phyloP scores from a whole-genome alignment of 37 sponge, comb jelly and placozoan genomes.

The Dysidea cf. avara region DNA sequence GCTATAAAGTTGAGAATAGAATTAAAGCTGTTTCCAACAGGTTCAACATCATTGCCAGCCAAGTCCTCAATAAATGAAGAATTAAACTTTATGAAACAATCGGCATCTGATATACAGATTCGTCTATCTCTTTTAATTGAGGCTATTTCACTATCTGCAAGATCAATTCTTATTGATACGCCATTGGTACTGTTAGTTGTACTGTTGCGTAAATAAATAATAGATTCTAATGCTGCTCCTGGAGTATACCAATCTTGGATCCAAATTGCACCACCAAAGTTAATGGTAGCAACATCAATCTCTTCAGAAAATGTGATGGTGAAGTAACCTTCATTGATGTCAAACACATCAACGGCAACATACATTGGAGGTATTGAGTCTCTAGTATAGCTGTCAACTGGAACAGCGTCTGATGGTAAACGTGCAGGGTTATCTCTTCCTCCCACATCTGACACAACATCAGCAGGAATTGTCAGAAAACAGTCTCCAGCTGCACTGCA shows the following conservation, averaged over 20 bases:
- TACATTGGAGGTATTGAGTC: constrained; percentile 54
- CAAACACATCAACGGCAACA: constrained; percentile 26
- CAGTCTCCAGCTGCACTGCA: constrained; percentile 43
- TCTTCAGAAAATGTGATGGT: constrained; percentile 74
- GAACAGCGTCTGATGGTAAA: constrained; percentile 33
- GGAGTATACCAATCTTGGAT: not conserved
- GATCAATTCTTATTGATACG: constrained; percentile 24
- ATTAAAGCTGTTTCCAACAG: constrained; percentile 15
- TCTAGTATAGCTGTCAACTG: constrained; percentile 33
- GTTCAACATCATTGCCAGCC: constrained; percentile 63
- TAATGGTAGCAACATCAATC: constrained; percentile 54
- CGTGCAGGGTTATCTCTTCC: constrained; percentile 28
- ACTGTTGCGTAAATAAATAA: constrained; percentile 33
- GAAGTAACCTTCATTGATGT: constrained; percentile 51
- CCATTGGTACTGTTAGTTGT: constrained; percentile 45
- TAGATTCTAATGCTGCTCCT: not conserved
- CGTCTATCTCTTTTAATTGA: constrained; percentile 41
- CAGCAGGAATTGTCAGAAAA: constrained; percentile 61
- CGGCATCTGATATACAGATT: constrained; percentile 45
- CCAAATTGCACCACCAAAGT: not conserved
- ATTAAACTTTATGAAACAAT: constrained; percentile 63
- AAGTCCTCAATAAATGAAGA: constrained; percentile 68
- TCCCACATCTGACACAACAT: constrained; percentile 59
- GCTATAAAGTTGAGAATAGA: constrained; percentile 10
- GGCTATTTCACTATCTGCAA: constrained; percentile 51